phyloP scores from a whole-genome alignment of 2,888 invertebrate genomes.

The Epinotia nisella region DNA sequence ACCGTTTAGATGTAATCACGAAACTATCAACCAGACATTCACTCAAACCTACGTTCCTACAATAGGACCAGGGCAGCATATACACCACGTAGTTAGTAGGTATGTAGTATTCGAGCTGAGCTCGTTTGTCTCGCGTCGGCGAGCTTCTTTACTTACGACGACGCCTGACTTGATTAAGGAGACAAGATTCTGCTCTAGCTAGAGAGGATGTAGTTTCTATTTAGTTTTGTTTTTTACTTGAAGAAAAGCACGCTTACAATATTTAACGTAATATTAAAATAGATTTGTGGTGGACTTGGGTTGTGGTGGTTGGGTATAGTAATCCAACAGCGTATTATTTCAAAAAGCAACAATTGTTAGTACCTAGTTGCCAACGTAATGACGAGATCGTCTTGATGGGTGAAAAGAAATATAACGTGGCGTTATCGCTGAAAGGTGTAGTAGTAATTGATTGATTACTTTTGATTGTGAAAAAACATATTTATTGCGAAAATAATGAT shows the following conservation, averaged over 20 bases:
- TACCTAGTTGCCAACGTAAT: no score
- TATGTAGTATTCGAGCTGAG: neutral
- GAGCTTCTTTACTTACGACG: conserved; percentile 8
- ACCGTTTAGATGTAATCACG: neutral
- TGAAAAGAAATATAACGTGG: no score
- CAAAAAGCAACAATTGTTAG: no score
- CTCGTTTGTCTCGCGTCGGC: conserved; percentile 3
- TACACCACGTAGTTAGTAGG: neutral
- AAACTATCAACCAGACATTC: neutral
- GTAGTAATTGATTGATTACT: no score
- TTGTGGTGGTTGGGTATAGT: no score
- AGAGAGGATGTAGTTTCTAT: neutral
- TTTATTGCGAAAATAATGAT: no score
- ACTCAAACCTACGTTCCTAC: neutral
- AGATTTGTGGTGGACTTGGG: no score
- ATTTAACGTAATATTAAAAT: neutral
- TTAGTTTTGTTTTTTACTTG: neutral
- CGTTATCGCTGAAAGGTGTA: no score
- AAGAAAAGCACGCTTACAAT: neutral
- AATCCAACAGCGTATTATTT: no score
- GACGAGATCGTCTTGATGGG: no score
- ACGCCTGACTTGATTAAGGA: conserved; percentile 7
- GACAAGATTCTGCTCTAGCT: neutral
- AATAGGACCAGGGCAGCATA: neutral
- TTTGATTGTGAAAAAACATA: no score